phyloP scores from a whole-genome alignment of 1,140 invertebrate genomes.

The Aphis craccivora region DNA sequence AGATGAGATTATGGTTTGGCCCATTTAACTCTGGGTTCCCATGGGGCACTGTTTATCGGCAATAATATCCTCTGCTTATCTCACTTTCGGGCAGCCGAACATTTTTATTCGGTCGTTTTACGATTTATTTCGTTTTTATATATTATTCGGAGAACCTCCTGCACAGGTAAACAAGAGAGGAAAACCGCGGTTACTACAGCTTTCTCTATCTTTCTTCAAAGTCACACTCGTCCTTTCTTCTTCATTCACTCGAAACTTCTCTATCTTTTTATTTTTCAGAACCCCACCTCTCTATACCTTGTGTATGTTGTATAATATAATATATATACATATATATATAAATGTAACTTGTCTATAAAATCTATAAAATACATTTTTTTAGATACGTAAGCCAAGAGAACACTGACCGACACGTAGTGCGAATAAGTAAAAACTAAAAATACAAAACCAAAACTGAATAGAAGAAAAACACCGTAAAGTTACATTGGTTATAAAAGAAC shows the following conservation, averaged over 20 bases:
- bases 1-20: conserved; percentile 55
- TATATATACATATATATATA: not conserved
- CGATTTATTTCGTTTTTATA: conserved; percentile 47
- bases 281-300: not conserved
- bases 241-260: not conserved
- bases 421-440: not conserved
- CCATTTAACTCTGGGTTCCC: conserved; percentile 51
- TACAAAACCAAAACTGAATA: not conserved
- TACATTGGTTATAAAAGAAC: not conserved
- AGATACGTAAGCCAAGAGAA: not conserved
- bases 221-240: not conserved
- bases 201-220: not conserved
- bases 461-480: not conserved
- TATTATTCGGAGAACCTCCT: not conserved
- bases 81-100: conserved; percentile 53
- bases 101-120: conserved; percentile 54
- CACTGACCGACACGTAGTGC: not conserved
- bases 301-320: not conserved
- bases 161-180: not conserved
- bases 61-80: conserved; percentile 41
- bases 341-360: not conserved
- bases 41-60: conserved; percentile 53
- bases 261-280: not conserved
- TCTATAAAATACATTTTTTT: not conserved
- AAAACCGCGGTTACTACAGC: not conserved